phyloP scores from a whole-genome alignment of 23 tunicate genomes.

The Halocynthia aurantium region DNA sequence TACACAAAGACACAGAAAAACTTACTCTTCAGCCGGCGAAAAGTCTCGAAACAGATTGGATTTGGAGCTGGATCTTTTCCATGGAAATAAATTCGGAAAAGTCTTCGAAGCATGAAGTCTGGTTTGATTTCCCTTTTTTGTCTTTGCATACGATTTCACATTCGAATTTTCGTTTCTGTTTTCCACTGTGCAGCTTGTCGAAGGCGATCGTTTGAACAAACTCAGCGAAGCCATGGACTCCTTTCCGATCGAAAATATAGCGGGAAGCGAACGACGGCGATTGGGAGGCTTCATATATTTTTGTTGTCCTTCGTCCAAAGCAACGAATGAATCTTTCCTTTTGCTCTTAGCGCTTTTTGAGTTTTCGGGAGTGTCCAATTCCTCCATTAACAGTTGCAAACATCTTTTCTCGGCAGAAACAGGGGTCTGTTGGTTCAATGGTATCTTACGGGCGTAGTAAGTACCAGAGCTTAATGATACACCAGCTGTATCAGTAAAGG shows the following conservation, averaged over 20 bases:
- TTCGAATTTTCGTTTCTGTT: too few relatives aligned
- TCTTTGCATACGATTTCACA: neutral
- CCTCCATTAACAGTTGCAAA: slow-evolving; percentile 13
- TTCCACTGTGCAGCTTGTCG: neutral
- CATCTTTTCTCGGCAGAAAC: slow-evolving; percentile 5
- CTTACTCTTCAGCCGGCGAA: too few relatives aligned
- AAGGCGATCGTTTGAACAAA: slow-evolving; percentile 33
- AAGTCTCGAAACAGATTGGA: too few relatives aligned
- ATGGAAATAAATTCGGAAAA: slow-evolving; percentile 15
- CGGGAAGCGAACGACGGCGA: slow-evolving; percentile 57
- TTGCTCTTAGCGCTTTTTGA: neutral
- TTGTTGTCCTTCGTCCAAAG: too few relatives aligned
- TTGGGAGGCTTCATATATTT: neutral
- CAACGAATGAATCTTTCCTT: neutral
- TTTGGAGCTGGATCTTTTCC: slow-evolving; percentile 11
- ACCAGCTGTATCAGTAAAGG: neutral
- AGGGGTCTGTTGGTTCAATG: too few relatives aligned
- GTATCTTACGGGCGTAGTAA: too few relatives aligned
- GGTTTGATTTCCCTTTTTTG: neutral
- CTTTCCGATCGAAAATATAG: slow-evolving; percentile 24
- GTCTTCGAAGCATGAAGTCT: slow-evolving; percentile 12
- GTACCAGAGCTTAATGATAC: too few relatives aligned
- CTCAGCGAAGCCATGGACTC: slow-evolving; percentile 37
- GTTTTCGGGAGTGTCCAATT: neutral
- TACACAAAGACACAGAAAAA: too few relatives aligned